Evolutionary conservation across 2,797 vertebrate species (phyloP).

Genomic region (Neopelma chrysocephalum): DNA sequence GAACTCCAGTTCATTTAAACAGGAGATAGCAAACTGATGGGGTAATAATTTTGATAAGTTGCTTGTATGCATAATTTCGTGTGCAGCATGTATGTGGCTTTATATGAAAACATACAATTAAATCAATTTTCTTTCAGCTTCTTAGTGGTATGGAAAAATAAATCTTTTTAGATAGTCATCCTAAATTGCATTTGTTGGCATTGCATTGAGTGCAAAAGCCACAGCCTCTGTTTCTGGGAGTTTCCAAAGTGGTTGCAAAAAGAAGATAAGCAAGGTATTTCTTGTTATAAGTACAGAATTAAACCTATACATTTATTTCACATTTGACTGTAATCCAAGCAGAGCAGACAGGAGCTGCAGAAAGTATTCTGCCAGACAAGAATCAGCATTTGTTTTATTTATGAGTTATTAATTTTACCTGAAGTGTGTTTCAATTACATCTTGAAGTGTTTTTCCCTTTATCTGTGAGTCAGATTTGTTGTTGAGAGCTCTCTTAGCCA

Average conservation of each 20-base stretch:
- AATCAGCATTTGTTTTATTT: neutral
- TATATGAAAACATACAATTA: neutral
- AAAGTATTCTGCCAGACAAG: neutral
- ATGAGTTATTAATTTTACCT: neutral
- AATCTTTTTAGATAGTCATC: neutral
- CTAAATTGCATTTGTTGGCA: neutral
- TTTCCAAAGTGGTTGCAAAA: neutral
- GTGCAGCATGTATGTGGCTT: neutral
- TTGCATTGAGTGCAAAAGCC: neutral
- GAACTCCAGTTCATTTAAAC: neutral
- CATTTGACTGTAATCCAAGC: neutral
- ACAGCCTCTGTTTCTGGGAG: neutral
- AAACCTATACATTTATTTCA: neutral
- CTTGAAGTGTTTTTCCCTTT: neutral
- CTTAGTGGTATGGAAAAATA: neutral
- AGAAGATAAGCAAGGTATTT: neutral
- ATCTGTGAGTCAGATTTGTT: neutral
- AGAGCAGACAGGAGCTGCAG: neutral
- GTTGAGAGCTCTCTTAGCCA: neutral
- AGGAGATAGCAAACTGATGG: neutral
- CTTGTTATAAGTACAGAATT: neutral
- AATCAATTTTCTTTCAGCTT: neutral
- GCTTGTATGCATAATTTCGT: neutral
- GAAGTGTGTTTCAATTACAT: neutral
- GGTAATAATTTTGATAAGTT: neutral